phyloP scores from a whole-genome alignment of 2,888 invertebrate genomes.

The Machimus rusticus region DNA sequence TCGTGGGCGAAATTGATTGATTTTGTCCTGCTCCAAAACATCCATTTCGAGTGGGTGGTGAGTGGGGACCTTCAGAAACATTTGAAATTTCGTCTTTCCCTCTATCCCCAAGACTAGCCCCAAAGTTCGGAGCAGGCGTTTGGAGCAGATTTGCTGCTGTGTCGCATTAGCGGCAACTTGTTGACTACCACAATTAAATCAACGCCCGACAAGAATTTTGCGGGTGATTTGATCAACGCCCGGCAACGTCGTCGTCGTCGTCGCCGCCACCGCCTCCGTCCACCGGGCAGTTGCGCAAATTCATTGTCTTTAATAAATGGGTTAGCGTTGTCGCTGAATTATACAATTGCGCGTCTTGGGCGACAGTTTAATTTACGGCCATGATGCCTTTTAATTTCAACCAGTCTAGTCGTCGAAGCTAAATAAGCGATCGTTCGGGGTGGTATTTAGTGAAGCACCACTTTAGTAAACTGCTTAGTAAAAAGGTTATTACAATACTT shows the following conservation, averaged over 20 bases:
- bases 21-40: background rate
- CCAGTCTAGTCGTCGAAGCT: background rate
- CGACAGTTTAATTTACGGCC: background rate
- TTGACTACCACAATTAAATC: background rate
- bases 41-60: background rate
- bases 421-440: background rate
- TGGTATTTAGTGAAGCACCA: background rate
- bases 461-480: no score
- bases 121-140: background rate
- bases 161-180: background rate
- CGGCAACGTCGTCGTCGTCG: background rate
- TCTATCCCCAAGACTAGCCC: background rate
- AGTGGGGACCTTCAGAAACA: background rate
- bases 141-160: background rate
- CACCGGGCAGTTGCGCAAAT: background rate
- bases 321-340: background rate
- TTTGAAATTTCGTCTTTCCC: background rate
- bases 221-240: background rate
- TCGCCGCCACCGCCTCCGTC: background rate
- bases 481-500: no score
- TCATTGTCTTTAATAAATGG: background rate
- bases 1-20: slow-evolving; percentile 18
- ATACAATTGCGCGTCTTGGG: background rate
- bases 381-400: background rate
- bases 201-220: background rate